Evolutionary conservation across 2,888 invertebrate genomes (phyloP).

Genomic region (Lasioglossum zephyrum): DNA sequence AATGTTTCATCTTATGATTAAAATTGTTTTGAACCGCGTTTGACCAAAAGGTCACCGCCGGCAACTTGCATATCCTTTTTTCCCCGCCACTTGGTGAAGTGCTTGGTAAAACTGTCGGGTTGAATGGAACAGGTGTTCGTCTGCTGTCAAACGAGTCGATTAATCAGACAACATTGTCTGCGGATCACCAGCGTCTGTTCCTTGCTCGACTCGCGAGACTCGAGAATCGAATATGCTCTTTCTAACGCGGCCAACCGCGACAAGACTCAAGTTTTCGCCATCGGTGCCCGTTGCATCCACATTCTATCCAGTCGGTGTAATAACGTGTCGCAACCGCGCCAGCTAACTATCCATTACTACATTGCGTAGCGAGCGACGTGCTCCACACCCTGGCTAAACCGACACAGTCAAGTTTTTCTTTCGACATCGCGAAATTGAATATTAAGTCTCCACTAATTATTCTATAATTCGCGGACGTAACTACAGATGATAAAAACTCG

Average conservation of each 20-base stretch:
- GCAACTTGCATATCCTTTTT: not conserved
- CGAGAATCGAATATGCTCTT: constrained; percentile 14
- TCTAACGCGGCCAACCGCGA: not conserved
- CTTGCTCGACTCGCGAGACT: not conserved
- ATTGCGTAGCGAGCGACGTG: constrained; percentile 53
- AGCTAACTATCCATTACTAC: constrained; percentile 64
- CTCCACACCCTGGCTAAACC: constrained; percentile 28
- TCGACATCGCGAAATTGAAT: constrained; percentile 6
- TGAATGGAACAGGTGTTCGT: constrained; percentile 19
- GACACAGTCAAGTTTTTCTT: constrained; percentile 11
- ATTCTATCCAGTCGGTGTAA: constrained; percentile 54
- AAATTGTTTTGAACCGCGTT: not conserved
- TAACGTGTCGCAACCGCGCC: constrained; percentile 62
- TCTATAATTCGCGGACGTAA: not conserved
- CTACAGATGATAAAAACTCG: not conserved
- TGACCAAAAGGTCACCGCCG: not conserved
- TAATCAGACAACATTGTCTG: constrained; percentile 15
- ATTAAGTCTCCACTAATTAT: not conserved
- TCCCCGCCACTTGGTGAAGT: not conserved
- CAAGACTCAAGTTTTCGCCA: constrained; percentile 38
- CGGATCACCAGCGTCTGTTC: constrained; percentile 13
- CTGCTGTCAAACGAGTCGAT: not conserved
- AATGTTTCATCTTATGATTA: not conserved
- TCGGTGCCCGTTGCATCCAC: constrained; percentile 48
- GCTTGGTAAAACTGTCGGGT: not conserved